These are phyloP conservation scores for Catocala sponsa DNA, from an alignment of 2,888 invertebrate species.

Conservation along the genomic window DNA sequence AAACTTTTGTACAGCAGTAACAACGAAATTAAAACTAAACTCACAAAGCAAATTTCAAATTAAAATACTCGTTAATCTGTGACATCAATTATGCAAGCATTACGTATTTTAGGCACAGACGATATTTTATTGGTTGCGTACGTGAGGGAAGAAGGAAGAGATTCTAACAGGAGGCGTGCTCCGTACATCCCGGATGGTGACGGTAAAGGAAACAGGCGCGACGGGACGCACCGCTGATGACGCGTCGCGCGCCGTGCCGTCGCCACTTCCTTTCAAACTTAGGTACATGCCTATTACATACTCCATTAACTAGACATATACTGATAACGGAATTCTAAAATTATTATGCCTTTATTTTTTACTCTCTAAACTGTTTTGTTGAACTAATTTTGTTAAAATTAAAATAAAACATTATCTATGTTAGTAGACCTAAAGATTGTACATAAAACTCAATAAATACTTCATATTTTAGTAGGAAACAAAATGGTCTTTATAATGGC, in stretches of 20 bases:
- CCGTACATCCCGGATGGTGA: constrained; percentile 71
- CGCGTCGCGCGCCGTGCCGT: constrained; percentile 32
- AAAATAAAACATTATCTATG: no score
- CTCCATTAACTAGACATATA: constrained; percentile 17
- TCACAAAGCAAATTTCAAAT: background rate
- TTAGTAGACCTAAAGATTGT: no score
- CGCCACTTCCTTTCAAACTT: constrained; percentile 46
- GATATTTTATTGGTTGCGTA: constrained; percentile 40
- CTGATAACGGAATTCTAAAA: constrained; percentile 19
- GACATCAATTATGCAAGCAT: background rate
- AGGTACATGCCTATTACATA: constrained; percentile 15
- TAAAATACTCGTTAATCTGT: background rate
- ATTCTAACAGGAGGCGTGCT: constrained; percentile 59
- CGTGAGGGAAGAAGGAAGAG: constrained; percentile 67
- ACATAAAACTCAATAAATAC: no score
- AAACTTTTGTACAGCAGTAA: no score
- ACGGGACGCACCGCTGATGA: constrained; percentile 30
- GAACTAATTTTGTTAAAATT: no score
- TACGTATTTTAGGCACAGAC: constrained; percentile 10
- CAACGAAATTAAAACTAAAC: background rate
- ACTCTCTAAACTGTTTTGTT: no score
- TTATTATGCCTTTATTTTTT: no score
- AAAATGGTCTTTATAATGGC: no score
- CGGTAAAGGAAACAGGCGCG: constrained; percentile 66
- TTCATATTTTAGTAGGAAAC: no score